These are phyloP conservation scores for Antrozous pallidus DNA, from an alignment of 2,797 vertebrate genomes.

Conservation along the genomic window DNA sequence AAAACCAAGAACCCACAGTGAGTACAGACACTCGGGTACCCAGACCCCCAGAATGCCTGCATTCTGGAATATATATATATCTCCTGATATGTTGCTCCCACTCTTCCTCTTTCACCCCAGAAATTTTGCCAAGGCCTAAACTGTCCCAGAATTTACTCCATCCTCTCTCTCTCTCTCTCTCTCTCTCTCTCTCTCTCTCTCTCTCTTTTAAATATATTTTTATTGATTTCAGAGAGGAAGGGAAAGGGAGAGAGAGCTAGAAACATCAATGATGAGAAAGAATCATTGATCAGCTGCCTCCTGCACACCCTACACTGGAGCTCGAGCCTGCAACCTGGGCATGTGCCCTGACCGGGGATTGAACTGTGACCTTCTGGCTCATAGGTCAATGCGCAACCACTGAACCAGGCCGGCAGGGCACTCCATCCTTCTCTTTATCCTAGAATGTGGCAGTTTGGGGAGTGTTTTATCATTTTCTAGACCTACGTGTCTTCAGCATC, in stretches of 20 bases:
- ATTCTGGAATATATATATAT: neutral
- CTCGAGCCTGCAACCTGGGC: too few relatives aligned
- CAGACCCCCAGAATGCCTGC: neutral
- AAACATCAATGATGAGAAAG: too few relatives aligned
- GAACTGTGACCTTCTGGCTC: too few relatives aligned
- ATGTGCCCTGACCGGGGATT: too few relatives aligned
- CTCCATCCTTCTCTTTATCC: neutral
- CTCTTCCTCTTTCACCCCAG: neutral
- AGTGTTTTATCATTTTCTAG: neutral
- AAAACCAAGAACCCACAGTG: neutral
- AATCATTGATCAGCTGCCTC: too few relatives aligned
- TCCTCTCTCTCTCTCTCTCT: neutral
- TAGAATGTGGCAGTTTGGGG: neutral
- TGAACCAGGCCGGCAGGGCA: too few relatives aligned
- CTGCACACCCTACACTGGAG: too few relatives aligned
- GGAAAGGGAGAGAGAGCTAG: too few relatives aligned
- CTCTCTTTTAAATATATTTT: too few relatives aligned
- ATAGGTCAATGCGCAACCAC: too few relatives aligned
- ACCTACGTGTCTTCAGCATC: neutral
- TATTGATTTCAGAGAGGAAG: too few relatives aligned
- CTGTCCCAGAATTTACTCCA: neutral
- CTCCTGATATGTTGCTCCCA: neutral
- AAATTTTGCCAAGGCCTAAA: neutral
- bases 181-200: neutral
- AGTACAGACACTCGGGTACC: neutral